Percentiles rank a stretch among this genome's conserved stretches.
These are phyloP conservation scores for Sebastes fasciatus DNA, from an alignment of 2,113 vertebrate species.

Conservation along the genomic window DNA sequence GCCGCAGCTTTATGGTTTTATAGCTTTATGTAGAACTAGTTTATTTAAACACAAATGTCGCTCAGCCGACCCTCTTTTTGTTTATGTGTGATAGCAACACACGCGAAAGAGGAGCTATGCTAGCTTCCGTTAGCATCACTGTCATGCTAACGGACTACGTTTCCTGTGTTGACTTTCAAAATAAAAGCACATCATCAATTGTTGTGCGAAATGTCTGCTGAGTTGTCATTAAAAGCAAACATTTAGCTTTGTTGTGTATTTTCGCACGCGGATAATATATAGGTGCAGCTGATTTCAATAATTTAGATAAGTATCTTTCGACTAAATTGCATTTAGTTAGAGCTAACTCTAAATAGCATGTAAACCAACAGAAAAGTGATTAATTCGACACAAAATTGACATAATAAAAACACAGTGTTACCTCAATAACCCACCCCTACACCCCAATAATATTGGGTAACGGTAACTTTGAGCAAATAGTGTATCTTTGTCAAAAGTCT, in stretches of 20 bases:
- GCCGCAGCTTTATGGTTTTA: neutral
- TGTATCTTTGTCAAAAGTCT: no score
- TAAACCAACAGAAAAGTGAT: neutral
- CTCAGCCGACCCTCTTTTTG: accelerated
- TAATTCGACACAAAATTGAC: neutral
- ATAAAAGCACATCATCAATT: neutral
- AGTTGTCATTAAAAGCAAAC: neutral
- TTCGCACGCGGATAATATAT: neutral
- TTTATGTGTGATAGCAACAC: neutral
- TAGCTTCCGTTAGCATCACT: conserved; percentile 33
- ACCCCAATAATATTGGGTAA: no score
- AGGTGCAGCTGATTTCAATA: neutral
- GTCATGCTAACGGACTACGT: accelerated
- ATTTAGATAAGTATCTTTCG: neutral
- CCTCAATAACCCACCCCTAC: no score
- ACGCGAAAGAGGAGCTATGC: neutral
- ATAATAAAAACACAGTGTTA: no score
- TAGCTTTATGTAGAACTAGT: neutral
- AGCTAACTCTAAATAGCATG: neutral
- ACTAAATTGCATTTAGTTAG: neutral
- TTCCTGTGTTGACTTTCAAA: conserved; percentile 48
- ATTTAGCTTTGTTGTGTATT: neutral
- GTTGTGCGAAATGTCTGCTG: neutral
- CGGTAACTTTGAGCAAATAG: no score
- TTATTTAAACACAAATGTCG: neutral